Percentiles rank a stretch among this genome's conserved stretches.
Evolutionary conservation across 2,797 vertebrate species (phyloP).

Genomic region (Hyperoplus immaculatus): DNA sequence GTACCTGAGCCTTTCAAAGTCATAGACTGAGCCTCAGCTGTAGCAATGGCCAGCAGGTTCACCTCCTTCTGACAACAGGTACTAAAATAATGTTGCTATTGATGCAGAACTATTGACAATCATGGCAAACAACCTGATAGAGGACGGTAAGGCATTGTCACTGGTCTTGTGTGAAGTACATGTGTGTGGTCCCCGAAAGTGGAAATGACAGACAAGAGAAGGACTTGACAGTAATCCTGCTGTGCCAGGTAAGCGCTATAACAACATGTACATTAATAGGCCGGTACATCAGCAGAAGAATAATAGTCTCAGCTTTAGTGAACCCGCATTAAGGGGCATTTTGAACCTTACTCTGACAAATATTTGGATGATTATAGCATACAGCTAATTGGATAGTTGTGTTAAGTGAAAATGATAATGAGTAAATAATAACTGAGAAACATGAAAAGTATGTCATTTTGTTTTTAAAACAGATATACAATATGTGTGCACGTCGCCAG

Average conservation of each 20-base stretch:
- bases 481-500: background rate
- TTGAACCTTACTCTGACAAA: background rate
- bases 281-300: too few relatives aligned
- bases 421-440: too few relatives aligned
- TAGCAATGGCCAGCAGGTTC: background rate
- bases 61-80: background rate
- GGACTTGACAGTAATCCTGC: background rate
- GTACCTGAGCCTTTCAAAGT: background rate
- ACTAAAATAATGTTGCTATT: background rate
- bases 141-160: background rate
- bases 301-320: too few relatives aligned
- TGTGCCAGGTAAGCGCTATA: too few relatives aligned
- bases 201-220: background rate
- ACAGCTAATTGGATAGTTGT: background rate
- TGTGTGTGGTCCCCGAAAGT: too few relatives aligned
- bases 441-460: too few relatives aligned
- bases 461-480: background rate
- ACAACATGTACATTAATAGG: too few relatives aligned
- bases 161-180: too few relatives aligned
- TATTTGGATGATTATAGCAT: background rate
- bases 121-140: constrained; percentile 5
- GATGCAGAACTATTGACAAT: background rate
- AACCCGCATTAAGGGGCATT: too few relatives aligned
- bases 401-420: background rate
- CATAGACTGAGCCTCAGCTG: constrained; percentile 7